Conservation (phyloP, 2,888 invertebrate species). For the Harpagoxenus sublaevis region DNA sequence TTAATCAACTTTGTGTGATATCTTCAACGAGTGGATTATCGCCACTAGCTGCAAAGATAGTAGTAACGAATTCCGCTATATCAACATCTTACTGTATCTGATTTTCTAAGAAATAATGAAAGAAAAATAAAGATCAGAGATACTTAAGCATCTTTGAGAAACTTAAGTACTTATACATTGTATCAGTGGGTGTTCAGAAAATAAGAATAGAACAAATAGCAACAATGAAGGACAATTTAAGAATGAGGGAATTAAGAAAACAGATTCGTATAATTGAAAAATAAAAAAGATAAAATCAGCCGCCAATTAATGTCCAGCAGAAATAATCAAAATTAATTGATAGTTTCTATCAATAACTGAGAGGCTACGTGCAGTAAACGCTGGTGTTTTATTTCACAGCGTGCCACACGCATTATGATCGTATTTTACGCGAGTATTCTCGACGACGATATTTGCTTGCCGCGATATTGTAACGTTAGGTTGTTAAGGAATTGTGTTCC, state of each 20-base stretch:
- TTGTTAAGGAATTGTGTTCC: conserved; percentile 16
- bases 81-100: conserved; percentile 1
- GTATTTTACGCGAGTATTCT: conserved; percentile 21
- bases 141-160: neutral
- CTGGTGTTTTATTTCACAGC: conserved; percentile 15
- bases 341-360: conserved; percentile 16
- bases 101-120: conserved; percentile 19
- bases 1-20: conserved; percentile 27
- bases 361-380: conserved; percentile 33
- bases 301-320: conserved; percentile 5
- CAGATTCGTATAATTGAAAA: conserved; percentile 17
- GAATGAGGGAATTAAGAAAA: conserved; percentile 22
- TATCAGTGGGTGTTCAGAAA: neutral
- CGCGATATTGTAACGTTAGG: conserved; percentile 17
- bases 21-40: conserved; percentile 22
- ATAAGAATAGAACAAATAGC: conserved; percentile 5
- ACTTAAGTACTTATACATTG: neutral
- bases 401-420: conserved; percentile 7
- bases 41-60: neutral
- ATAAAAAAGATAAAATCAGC: neutral
- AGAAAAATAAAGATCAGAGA: conserved; percentile 7
- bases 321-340: conserved; percentile 43
- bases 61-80: conserved; percentile 23
- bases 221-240: neutral
- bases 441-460: conserved; percentile 9